These are phyloP conservation scores for Baronia brevicornis DNA, from an alignment of 2,888 invertebrate species.

Conservation along the genomic window DNA sequence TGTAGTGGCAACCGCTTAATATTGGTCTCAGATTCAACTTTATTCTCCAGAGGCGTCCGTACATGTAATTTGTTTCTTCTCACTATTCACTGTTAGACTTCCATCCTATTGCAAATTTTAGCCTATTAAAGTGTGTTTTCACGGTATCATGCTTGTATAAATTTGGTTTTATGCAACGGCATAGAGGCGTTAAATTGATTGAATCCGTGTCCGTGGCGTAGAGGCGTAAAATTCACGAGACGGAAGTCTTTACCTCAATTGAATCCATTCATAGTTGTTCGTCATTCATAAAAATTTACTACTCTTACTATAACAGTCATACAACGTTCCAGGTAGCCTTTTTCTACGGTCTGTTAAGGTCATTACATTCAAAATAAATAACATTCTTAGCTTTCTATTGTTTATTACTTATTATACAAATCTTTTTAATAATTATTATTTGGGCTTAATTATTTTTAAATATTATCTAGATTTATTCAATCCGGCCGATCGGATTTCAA, in stretches of 20 bases:
- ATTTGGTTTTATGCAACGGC: slow-evolving; percentile 66
- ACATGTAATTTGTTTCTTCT: slow-evolving; percentile 52
- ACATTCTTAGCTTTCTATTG: no score
- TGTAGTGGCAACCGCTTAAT: slow-evolving; percentile 37
- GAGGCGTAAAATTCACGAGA: slow-evolving; percentile 44
- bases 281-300: slow-evolving; percentile 57
- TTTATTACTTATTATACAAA: no score
- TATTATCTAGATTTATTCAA: no score
- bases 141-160: slow-evolving; percentile 44
- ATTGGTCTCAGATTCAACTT: slow-evolving; percentile 25
- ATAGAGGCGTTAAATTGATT: slow-evolving; percentile 67
- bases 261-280: slow-evolving; percentile 41
- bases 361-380: no score
- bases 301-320: slow-evolving; percentile 44
- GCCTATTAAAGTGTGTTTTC: slow-evolving; percentile 34
- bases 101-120: slow-evolving; percentile 28
- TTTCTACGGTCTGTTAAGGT: slow-evolving; percentile 13
- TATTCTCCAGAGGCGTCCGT: slow-evolving; percentile 66
- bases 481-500: no score
- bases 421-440: no score
- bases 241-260: slow-evolving; percentile 48
- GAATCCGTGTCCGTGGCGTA: slow-evolving; percentile 28
- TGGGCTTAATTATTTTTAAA: no score
- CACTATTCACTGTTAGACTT: slow-evolving; percentile 38
- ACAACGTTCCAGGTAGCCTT: slow-evolving; percentile 43